Base-by-base conservation (phyloP, 2,113 vertebrate genomes). In the Lampris incognitus region DNA sequence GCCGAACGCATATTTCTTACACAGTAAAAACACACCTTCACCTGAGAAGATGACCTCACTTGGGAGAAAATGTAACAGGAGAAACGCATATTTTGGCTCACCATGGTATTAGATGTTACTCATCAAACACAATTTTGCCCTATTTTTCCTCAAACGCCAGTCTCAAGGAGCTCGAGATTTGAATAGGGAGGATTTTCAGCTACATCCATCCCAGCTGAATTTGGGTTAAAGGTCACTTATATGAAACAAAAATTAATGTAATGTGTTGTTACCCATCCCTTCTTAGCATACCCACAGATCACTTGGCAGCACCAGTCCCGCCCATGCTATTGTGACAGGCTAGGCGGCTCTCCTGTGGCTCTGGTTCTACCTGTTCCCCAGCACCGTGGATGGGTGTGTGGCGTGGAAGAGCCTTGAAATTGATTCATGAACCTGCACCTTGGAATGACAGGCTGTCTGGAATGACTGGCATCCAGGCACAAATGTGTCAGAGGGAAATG, bases 361-460 rank as follows among this genome's bases (percentile, higher is more conserved):
- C 93, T 80, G 85, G 94, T 94, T 85, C 58, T 73, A 93, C 94
- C 87, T 80, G 94, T 93, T 92, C 42, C 68, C 70, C 85, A 76
- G 85, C 70, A 60, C 60, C 37, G 51, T 60, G 7, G 6, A 37
- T 64, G 84, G 84, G 90, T 0, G 82, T 87, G 82, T 82, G 64
- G 9, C n/a, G 41, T 69, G 76, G 62, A 79, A 48, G 57, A 60
- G 49, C 42, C 72, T 62, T 49, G 50, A 78, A 64, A 76, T 63
- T 42, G 50, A 60, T 68, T 70, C 66, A 48, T 54, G 72, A 9
- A 70, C 69, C 57, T 6, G 13, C 56, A 65, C 9, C 44, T 11
- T 69, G 67, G 69, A 50, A 24, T 13, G 40, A 69, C 58, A 80
- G 9, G 48, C 60, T 37, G 54, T 41, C 49, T 83, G 82, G 88